Percentiles rank a stretch among this genome's conserved stretches.
Evolutionary conservation across 1,140 invertebrate species (phyloP).

Genomic region (Drosophila navojoa): DNA sequence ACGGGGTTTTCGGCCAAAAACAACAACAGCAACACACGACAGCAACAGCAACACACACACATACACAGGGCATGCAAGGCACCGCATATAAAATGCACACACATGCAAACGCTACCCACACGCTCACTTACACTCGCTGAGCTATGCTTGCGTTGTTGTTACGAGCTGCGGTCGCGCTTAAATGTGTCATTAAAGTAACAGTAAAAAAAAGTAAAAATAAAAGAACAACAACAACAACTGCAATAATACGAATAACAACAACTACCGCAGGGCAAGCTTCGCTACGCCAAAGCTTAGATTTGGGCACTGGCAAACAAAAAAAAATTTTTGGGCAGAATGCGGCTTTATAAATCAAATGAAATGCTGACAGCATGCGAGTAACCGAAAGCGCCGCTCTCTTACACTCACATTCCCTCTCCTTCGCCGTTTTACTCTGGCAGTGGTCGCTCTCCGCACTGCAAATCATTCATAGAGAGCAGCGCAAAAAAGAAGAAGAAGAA

Average conservation of each 20-base stretch:
- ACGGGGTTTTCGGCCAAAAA: constrained; percentile 39
- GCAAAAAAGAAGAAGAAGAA: not conserved
- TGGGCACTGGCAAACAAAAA: constrained; percentile 25
- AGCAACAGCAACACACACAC: constrained; percentile 31
- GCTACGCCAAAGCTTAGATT: constrained; percentile 54
- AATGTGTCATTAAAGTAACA: constrained; percentile 71
- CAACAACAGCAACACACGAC: constrained; percentile 40
- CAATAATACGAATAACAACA: constrained; percentile 19
- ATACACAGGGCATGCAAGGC: not conserved
- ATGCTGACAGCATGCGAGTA: constrained; percentile 35
- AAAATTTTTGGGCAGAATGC: constrained; percentile 28
- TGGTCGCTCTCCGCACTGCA: constrained; percentile 12
- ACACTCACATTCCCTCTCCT: not conserved
- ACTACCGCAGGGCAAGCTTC: not conserved
- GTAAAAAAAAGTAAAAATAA: not conserved
- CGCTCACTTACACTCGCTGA: constrained; percentile 20
- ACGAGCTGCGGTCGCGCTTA: constrained; percentile 69
- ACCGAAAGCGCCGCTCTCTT: not conserved
- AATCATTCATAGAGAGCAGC: constrained; percentile 53
- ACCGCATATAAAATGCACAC: constrained; percentile 39
- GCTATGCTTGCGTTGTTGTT: constrained; percentile 53
- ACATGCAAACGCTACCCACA: constrained; percentile 16
- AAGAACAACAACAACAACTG: constrained; percentile 30
- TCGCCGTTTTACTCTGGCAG: not conserved
- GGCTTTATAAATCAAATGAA: constrained; percentile 62